Base-by-base conservation (phyloP, 2,888 invertebrate genomes). In the Xestoiulus laeticollis region DNA sequence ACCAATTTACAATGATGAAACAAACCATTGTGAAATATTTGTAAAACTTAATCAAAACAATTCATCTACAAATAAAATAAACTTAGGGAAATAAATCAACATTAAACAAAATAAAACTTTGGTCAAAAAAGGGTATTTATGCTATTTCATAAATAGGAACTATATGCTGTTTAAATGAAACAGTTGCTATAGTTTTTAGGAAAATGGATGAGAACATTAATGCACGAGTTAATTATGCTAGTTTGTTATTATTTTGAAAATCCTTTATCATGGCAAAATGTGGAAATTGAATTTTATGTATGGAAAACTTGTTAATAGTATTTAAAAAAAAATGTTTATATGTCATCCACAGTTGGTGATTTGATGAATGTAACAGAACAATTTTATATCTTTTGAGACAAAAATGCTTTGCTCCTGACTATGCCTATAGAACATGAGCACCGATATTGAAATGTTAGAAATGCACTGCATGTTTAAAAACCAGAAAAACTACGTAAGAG, bases 1-100 rank as follows among this genome's bases (percentile, higher is more conserved):
- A 78, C 30, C 30, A 30, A 78, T 78, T 78, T 16, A 30, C 78
- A 78, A 78, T 78, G 30, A 78, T 78, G 30, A 78, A 78, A 78
- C 78, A 78, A 16, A 78, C 78, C 78, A 78, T 30, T 78, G 30
- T 78, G 12, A 78, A 30, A 78, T 16, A 14, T 78, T 78, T 78
- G 14, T 32, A 78, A 32, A 78, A 78, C 78, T 59, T 48, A 38
- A 38, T 38, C 38, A 38, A 38, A 38, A 38, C 38, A 38, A 48
- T 14, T 48, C 48, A 48, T 48, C 48, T 48, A 48, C 48, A 48
- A 14, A 19, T 16, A 30, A 30, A 78, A 78, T 78, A 78, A 78
- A 78, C 78, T 30, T 30, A 2, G 5, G 78, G 2, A 78, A 78
- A 30, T 3, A n/a, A n/a, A 30, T 78, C 68, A 78, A 78, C 78